A percentile compares a stretch with the other conserved stretches of the same genome.
These are phyloP conservation scores for Podarcis muralis DNA, from an alignment of 2,113 vertebrate species.

Conservation along the genomic window DNA sequence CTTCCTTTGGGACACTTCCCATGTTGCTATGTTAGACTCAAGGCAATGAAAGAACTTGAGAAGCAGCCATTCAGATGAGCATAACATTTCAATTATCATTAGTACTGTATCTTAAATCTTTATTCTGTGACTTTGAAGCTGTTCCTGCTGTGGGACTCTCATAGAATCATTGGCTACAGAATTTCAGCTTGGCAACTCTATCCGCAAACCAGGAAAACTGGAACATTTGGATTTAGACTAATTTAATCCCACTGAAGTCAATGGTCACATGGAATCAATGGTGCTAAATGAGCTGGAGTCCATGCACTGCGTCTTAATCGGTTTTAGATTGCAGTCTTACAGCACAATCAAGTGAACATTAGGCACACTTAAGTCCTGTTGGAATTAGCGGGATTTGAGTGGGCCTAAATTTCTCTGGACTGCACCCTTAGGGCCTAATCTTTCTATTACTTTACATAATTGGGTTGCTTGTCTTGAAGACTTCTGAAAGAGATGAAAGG, in stretches of 20 bases:
- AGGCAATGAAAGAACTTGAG: neutral
- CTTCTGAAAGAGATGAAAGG: neutral
- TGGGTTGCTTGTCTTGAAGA: neutral
- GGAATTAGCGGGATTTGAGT: slow-evolving; percentile 8
- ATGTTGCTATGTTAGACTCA: neutral
- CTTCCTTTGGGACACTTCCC: neutral
- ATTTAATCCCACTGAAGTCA: slow-evolving; percentile 14
- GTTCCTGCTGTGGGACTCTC: no score
- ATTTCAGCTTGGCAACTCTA: neutral
- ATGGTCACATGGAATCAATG: neutral
- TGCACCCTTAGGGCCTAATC: neutral
- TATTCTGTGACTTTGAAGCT: neutral
- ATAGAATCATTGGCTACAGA: neutral
- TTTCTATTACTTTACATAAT: slow-evolving; percentile 18
- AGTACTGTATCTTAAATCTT: neutral
- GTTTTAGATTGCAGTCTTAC: slow-evolving; percentile 22
- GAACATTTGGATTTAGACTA: neutral
- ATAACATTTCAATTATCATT: neutral
- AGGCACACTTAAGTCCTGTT: slow-evolving; percentile 10
- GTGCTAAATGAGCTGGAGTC: slow-evolving; percentile 28
- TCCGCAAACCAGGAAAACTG: neutral
- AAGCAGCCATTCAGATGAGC: neutral
- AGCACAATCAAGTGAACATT: slow-evolving; percentile 24
- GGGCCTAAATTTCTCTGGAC: neutral
- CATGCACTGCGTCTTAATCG: slow-evolving; percentile 13